Base-by-base conservation (phyloP, 2,797 vertebrate species). In the Hephaestus fuliginosus region DNA sequence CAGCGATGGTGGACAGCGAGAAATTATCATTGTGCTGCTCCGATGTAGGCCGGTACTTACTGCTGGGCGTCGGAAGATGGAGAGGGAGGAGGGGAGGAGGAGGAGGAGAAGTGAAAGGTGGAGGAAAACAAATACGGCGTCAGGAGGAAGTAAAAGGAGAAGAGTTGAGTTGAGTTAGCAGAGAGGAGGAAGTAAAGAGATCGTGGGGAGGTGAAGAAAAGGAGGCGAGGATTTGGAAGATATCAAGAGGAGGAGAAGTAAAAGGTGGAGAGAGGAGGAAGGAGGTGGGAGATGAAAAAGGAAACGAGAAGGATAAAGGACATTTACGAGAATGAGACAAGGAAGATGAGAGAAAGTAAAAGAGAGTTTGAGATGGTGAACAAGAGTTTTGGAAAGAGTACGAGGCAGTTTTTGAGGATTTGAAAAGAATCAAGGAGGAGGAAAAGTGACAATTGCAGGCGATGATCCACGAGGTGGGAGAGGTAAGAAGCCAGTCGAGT, bases 21-120 rank as follows among this genome's bases (percentile, higher is more conserved):
- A 99, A 99, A 97, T 99, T 99, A 96, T 99, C 98, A 72, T 99
- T 99, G 97, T 98, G 98, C 89, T 98, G 97, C 95, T 99, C 98
- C 75, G 97, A 98, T 20, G 98, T 96, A 77, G 97, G 97, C 92
- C 97, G 97, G 96, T 97, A 98, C 96, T 98, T 98, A 97, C 95
- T 95, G 90, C 89, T 88, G 88, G 90, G 88, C 57, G 85, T 83
- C 73, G 60, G 70, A 64, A 70, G 76, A 63, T 41, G 74, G 60
- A 72, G 30, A 55, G 28, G 49, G 60, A 43, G 48, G 7, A 4
- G 60, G 22, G 68, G 33, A 9, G 46, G 39, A 70, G 33, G 70
- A 56, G 52, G 7, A 15, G 33, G 70, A 56, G 52, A 5, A 15
- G 56, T 20, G 52, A 74, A 51, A 66, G 18, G 30, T 25, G 39